These are phyloP conservation scores for Styela clava DNA, from an alignment of 23 tunicate genomes.

Conservation along the genomic window DNA sequence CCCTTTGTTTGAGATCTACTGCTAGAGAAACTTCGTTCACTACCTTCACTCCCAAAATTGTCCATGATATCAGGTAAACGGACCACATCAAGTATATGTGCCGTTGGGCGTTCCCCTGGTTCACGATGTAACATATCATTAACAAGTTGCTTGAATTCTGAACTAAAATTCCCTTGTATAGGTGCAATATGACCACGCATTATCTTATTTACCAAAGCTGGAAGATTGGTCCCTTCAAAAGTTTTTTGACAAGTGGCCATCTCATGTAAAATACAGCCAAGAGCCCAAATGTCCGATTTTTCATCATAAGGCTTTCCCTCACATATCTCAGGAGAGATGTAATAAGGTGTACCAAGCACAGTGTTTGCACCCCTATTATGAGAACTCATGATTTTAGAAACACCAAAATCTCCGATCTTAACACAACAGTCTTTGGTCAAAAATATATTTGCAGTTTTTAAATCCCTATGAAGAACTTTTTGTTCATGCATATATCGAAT, in stretches of 20 bases:
- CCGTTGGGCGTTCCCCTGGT: constrained; percentile 85
- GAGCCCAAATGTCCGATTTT: constrained; percentile 95
- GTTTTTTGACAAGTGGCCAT: constrained; percentile 85
- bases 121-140: constrained; percentile 76
- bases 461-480: constrained; percentile 80
- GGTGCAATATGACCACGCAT: constrained; percentile 87
- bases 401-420: constrained; percentile 91
- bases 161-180: constrained; percentile 63
- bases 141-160: constrained; percentile 67
- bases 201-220: constrained; percentile 86
- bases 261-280: constrained; percentile 92
- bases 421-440: constrained; percentile 66
- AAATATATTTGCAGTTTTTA: constrained; percentile 94
- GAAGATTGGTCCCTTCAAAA: constrained; percentile 87
- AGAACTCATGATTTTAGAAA: constrained; percentile 74
- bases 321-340: constrained; percentile 95
- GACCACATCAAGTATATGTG: constrained; percentile 39
- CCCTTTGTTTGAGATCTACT: neutral
- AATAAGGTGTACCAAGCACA: constrained; percentile 91
- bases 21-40: constrained; percentile 1
- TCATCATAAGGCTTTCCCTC: constrained; percentile 89
- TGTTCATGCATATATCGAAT: constrained; percentile 84
- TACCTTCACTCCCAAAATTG: neutral
- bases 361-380: constrained; percentile 68
- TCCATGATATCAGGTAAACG: constrained; percentile 35